A percentile compares a stretch with the other conserved stretches of the same genome.
These are phyloP conservation scores for Mesocricetus auratus DNA, from an alignment of 2,113 vertebrate genomes.

Conservation along the genomic window DNA sequence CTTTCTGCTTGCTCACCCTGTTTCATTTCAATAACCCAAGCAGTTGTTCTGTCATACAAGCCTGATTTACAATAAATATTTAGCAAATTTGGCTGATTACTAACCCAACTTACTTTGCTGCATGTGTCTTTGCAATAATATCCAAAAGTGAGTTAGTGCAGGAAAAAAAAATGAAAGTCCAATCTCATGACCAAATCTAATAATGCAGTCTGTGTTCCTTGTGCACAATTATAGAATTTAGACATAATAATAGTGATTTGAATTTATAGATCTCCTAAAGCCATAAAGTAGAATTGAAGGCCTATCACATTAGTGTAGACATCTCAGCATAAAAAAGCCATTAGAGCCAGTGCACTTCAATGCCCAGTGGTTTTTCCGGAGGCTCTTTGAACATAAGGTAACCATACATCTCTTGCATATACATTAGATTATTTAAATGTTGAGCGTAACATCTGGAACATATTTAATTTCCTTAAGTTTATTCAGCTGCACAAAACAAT, in stretches of 20 bases:
- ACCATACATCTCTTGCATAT: conserved; percentile 13
- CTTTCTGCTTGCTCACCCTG: neutral
- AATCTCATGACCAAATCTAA: conserved; percentile 59
- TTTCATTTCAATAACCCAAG: neutral
- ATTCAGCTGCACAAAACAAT: conserved; percentile 15
- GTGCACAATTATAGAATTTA: conserved; percentile 60
- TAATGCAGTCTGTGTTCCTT: neutral
- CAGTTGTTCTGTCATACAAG: neutral
- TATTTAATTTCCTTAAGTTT: conserved; percentile 47
- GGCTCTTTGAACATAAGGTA: conserved; percentile 44
- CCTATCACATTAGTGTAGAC: neutral
- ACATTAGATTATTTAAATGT: conserved; percentile 56
- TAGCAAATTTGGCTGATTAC: conserved; percentile 34
- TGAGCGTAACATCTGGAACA: conserved; percentile 10
- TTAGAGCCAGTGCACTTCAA: conserved; percentile 17
- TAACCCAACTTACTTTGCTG: conserved; percentile 17
- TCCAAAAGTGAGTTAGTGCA: conserved; percentile 17
- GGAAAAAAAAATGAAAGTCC: conserved; percentile 45
- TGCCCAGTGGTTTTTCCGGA: neutral
- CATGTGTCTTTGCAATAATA: conserved; percentile 35
- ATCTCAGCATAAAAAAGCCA: conserved; percentile 8
- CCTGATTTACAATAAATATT: conserved; percentile 42
- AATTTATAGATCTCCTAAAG: conserved; percentile 67
- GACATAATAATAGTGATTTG: conserved; percentile 42
- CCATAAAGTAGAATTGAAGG: conserved; percentile 34